Percentiles rank a stretch among this genome's conserved stretches.
phyloP scores from a whole-genome alignment of 2,113 vertebrate species.

The Nycticorax nycticorax region DNA sequence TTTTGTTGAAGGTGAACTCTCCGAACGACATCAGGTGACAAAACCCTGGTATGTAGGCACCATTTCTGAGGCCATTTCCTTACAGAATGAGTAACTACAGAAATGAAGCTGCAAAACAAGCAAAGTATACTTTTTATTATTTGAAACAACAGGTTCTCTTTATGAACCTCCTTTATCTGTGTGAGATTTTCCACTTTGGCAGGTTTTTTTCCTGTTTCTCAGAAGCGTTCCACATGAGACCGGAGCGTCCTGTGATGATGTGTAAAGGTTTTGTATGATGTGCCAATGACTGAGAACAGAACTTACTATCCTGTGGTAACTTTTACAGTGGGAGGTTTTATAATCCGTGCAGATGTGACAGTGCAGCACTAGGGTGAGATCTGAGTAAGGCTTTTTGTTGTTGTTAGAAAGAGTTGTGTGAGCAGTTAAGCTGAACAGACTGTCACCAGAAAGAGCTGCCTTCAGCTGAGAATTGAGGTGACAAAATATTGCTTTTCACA shows the following conservation, averaged over 20 bases:
- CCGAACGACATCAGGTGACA: neutral
- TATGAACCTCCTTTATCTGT: neutral
- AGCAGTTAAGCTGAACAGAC: neutral
- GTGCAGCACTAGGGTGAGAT: neutral
- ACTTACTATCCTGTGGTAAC: neutral
- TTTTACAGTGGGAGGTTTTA: neutral
- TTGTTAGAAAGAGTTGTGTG: neutral
- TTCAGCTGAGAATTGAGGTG: neutral
- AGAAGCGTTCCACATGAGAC: neutral
- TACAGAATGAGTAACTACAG: neutral
- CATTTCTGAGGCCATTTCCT: neutral
- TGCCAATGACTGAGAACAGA: neutral
- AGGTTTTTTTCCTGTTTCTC: neutral
- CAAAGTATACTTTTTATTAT: neutral
- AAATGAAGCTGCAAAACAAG: neutral
- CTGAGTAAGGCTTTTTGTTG: neutral
- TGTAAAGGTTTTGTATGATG: neutral
- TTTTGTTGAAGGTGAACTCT: neutral
- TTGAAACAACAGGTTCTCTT: neutral
- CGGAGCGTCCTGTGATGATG: neutral
- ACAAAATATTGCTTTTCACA: neutral
- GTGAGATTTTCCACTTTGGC: neutral
- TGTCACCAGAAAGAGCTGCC: neutral
- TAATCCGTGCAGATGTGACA: neutral
- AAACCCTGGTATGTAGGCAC: neutral